Base-by-base conservation (phyloP, 2,113 vertebrate species). In the Zosterops hypoxanthus region DNA sequence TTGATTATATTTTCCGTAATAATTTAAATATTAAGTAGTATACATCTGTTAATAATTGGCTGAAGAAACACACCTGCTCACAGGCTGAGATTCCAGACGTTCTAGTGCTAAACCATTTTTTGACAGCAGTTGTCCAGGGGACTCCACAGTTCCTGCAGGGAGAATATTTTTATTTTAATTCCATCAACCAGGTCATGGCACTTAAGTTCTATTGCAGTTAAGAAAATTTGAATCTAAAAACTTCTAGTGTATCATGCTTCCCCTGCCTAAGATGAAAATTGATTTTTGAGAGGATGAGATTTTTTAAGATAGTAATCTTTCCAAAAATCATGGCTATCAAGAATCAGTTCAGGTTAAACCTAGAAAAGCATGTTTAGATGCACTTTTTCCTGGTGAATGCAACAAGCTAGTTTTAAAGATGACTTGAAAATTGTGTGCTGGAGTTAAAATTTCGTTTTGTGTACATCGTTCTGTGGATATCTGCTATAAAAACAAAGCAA, bases 231-330 rank as follows among this genome's bases (percentile, higher is more conserved):
- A 53, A 21, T 44, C 70, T 47, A 12, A 63, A 86, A 79, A 59
- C 8, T 28, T 57, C 1, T 11, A 5, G 28, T 60, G 12, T 57
- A n/a, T 59, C 0, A 0, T 42, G 71, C 56, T 10, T 7, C 28
- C 29, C 3, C 5, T 20, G 14, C 26, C 16, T 9, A 7, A 52
- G 10, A 55, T 41, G 64, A 59, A 88, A 82, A 69, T 17, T 46
- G 46, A 23, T 47, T 89, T 93, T 36, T 68, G 70, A 78, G 46
- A 69, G 49, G 22, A 34, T 44, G 39, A 46, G 14, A 4, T 50
- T 7, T 82, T 49, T 31, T 13, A 53, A 34, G 46, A 14, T 49
- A 24, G n/a, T 14, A 6, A 41, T 34, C 11, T 72, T 85, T 33
- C 20, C 0, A 39, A 34, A 63, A 71, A 47, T 13, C 3, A 10